Conservation (phyloP, 2,888 invertebrate genomes). For the Drosophila quinaria region DNA sequence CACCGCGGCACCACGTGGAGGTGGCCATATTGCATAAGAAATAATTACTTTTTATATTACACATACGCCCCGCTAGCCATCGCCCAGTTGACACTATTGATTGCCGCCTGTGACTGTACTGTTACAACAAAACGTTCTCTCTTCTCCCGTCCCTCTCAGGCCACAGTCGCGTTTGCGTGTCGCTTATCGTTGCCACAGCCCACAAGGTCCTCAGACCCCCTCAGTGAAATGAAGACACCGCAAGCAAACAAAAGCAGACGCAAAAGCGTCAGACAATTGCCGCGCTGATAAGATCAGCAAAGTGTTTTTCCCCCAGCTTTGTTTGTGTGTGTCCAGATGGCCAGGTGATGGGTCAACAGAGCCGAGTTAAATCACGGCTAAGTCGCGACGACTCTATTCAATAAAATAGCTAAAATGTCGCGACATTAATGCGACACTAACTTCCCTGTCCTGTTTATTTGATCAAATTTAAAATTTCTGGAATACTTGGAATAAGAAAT, state of each 20-base stretch:
- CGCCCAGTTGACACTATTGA: slow-evolving; percentile 72
- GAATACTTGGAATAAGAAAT: too few relatives aligned
- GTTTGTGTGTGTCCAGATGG: slow-evolving; percentile 19
- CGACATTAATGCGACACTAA: slow-evolving; percentile 22
- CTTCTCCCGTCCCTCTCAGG: neutral
- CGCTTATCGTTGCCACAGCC: slow-evolving; percentile 63
- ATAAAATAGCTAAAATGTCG: slow-evolving; percentile 44
- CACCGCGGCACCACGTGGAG: slow-evolving; percentile 7
- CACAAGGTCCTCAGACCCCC: neutral
- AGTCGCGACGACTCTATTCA: slow-evolving; percentile 63
- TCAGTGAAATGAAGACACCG: slow-evolving; percentile 71
- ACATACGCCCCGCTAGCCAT: slow-evolving; percentile 67
- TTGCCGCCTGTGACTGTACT: slow-evolving; percentile 50
- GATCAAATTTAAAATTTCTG: neutral
- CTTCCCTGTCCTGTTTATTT: neutral
- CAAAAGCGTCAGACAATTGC: slow-evolving; percentile 78
- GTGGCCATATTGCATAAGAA: slow-evolving; percentile 74
- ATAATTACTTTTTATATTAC: slow-evolving; percentile 80
- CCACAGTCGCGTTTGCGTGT: slow-evolving; percentile 66
- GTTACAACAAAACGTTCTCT: neutral
- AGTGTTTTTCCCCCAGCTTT: slow-evolving; percentile 49
- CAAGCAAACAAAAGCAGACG: slow-evolving; percentile 56
- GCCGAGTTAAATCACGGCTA: slow-evolving; percentile 56
- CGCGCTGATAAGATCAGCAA: slow-evolving; percentile 71
- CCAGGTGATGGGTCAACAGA: slow-evolving; percentile 28